A percentile compares a stretch with the other conserved stretches of the same genome.
phyloP scores from a whole-genome alignment of 1,140 invertebrate genomes.

The Wiebesia pumilae region DNA sequence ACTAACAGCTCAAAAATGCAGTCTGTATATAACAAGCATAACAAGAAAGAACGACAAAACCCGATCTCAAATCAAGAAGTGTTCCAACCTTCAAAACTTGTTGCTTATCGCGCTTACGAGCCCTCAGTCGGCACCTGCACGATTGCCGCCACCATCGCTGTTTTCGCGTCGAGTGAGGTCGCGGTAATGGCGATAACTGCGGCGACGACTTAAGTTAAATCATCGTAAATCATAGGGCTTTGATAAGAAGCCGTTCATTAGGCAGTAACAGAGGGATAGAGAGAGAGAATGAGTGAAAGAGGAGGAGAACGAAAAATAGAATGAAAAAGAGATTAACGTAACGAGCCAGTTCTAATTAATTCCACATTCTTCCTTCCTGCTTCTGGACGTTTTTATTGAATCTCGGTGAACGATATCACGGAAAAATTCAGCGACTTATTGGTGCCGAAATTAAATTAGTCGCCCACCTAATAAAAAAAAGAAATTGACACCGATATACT shows the following conservation, averaged over 20 bases:
- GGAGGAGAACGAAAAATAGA: background rate
- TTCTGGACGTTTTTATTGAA: constrained; percentile 35
- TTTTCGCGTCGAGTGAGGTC: background rate
- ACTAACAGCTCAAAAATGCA: too few relatives aligned
- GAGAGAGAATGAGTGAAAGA: background rate
- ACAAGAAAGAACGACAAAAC: too few relatives aligned
- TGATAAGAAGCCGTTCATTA: constrained; percentile 27
- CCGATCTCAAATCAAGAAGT: background rate
- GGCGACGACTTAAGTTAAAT: constrained; percentile 6
- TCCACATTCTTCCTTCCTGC: constrained; percentile 46
- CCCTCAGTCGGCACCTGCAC: background rate
- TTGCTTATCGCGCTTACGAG: background rate
- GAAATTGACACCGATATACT: constrained; percentile 39
- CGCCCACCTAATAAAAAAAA: constrained; percentile 28
- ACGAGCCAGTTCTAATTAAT: constrained; percentile 40
- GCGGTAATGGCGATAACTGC: background rate
- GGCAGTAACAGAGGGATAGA: background rate
- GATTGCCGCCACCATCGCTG: background rate
- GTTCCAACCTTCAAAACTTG: too few relatives aligned
- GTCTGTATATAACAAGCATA: too few relatives aligned
- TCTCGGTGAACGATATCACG: constrained; percentile 18
- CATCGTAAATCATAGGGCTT: constrained; percentile 46
- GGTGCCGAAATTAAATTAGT: constrained; percentile 10
- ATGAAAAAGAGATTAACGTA: background rate
- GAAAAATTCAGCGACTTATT: constrained; percentile 42